Conservation (phyloP, 64 coral and sea anemone genomes). For the Cladopsammia gracilis region DNA sequence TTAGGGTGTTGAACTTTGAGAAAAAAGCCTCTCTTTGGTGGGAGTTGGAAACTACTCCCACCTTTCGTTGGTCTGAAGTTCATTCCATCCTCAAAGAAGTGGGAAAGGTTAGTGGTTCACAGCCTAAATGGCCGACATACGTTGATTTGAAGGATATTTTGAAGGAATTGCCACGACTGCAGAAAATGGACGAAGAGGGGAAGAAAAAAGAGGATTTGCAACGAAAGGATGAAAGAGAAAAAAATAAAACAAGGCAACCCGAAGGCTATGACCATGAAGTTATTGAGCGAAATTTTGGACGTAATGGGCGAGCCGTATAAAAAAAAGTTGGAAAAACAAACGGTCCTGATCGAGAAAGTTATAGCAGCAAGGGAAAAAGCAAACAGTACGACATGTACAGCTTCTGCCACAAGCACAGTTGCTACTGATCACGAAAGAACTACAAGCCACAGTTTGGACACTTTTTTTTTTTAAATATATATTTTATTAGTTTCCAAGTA, state of each 20-base stretch:
- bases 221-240: neutral
- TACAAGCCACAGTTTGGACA: too few species aligned
- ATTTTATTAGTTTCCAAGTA: too few species aligned
- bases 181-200: constrained; percentile 5
- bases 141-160: neutral
- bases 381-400: constrained; percentile 6
- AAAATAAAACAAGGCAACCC: constrained; percentile 5
- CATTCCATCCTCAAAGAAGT: constrained; percentile 10
- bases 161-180: neutral
- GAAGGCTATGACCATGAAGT: neutral
- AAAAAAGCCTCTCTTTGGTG: neutral
- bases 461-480: too few species aligned
- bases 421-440: too few species aligned
- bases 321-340: constrained; percentile 29
- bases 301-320: constrained; percentile 33
- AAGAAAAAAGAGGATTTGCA: neutral
- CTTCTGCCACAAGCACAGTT: neutral
- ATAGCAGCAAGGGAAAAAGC: constrained; percentile 16
- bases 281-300: constrained; percentile 7
- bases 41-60: neutral
- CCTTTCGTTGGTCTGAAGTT: neutral
- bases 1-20: neutral
- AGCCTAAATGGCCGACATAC: constrained; percentile 3
- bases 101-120: neutral
- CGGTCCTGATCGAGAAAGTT: constrained; percentile 3